Evolutionary conservation across 2,113 vertebrate species (phyloP), one percentile per base, ranked within the genome.

Genomic region (Cygnus atratus): DNA sequence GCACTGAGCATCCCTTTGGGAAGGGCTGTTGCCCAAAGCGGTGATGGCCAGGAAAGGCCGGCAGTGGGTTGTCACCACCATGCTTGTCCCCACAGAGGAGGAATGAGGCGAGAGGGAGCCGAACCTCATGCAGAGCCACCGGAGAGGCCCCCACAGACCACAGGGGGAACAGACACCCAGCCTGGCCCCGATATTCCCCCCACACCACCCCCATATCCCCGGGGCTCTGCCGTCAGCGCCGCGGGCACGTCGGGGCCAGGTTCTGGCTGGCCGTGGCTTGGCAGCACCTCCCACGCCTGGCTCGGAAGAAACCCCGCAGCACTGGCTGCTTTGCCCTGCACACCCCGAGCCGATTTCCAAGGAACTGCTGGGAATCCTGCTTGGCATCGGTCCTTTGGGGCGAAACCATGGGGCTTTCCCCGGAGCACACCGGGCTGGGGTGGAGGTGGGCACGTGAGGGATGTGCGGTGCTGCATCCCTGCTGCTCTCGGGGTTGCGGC

Each of bases 191-290:
- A 3, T 39, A 57, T 31, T 39, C 19, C 39, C 24, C 26, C 13
- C 3, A 1, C 10, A 1, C 77, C 52, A 46, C 80, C 29, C 67
- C 4, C 0, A 2, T 35, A 58, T 39, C 48, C 57, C 35, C 0
- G 0, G 20, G 48, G 17, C 33, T 73, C 78, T 55, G 92, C 67
- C 68, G 50, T 55, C 33, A 74, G 20, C 12, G 76, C 54, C 79
- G 5, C 0, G 3, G 73, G 57, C 5, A 10, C 65, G 35, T 35
- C 57, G 7, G 18, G 73, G n/a, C 26, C 6, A 9, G 39, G 62
- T 65, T 39, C 62, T 65, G 17, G 26, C 28, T 29, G 17, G 37
- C 28, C 4, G 17, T 19, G 0, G 29, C 85, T 90, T 96, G 92
- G 83, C 72, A 95, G 90, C 28, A 91, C 50, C 29, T 90, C 75